A percentile compares a stretch with the other conserved stretches of the same genome.
Conservation (phyloP, 2,888 invertebrate genomes). For the Ceramica pisi region DNA sequence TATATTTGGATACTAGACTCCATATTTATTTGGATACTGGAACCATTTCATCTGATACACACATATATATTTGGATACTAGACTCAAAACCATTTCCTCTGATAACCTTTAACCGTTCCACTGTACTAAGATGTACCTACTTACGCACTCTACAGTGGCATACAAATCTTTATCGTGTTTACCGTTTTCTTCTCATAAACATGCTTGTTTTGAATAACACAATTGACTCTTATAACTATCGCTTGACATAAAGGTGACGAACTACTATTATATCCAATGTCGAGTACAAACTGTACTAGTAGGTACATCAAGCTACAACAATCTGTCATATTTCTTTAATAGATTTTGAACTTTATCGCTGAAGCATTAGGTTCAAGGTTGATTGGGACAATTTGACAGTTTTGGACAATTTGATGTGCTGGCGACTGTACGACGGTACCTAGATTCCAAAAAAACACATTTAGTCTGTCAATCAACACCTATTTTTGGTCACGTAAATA, state of each 20-base stretch:
- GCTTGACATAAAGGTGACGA: not conserved
- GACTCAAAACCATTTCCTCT: constrained; percentile 24
- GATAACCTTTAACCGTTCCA: constrained; percentile 40
- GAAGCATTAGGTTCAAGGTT: too few relatives aligned
- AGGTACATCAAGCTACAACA: too few relatives aligned
- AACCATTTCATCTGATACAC: constrained; percentile 13
- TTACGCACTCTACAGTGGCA: not conserved
- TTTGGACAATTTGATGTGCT: too few relatives aligned
- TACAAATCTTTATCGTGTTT: constrained; percentile 10
- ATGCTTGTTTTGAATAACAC: constrained; percentile 9
- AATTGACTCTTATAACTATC: not conserved
- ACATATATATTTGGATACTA: not conserved
- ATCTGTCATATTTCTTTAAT: too few relatives aligned
- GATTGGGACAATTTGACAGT: too few relatives aligned
- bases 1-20: not conserved
- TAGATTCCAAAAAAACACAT: too few relatives aligned
- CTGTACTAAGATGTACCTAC: constrained; percentile 15
- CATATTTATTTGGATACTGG: too few relatives aligned
- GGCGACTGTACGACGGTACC: too few relatives aligned
- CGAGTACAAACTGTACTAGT: too few relatives aligned
- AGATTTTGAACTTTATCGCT: too few relatives aligned
- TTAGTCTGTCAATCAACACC: too few relatives aligned
- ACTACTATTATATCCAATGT: not conserved
- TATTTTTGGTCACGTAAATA: too few relatives aligned
- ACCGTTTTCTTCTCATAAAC: not conserved